Percentiles rank a stretch among this genome's conserved stretches.
Conservation (phyloP, 1,140 invertebrate genomes). For the Ruditapes philippinarum region DNA sequence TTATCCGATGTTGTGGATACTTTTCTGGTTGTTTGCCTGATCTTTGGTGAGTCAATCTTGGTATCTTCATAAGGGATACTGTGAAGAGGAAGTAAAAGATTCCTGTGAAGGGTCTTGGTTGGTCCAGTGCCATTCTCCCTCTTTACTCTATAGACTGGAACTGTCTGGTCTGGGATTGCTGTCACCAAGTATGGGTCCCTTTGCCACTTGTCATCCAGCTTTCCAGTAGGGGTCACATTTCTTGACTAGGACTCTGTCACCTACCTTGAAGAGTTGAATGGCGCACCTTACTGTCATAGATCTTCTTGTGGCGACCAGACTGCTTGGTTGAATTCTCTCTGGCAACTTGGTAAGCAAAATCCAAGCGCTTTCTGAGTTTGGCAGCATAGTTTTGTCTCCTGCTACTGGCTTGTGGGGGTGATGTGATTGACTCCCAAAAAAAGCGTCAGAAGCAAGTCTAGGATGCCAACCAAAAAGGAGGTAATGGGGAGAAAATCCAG, state of each 20-base stretch:
- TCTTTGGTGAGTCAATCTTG: background rate
- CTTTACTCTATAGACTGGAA: conserved; percentile 22
- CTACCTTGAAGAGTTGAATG: background rate
- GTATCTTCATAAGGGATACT: background rate
- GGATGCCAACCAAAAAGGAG: conserved; percentile 48
- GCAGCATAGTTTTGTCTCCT: conserved; percentile 25
- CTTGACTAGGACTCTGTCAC: conserved; percentile 39
- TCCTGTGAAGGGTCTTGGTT: conserved; percentile 11
- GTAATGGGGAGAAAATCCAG: conserved; percentile 24
- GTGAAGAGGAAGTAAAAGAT: background rate
- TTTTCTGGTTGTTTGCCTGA: background rate
- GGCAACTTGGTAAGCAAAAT: background rate
- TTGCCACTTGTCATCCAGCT: conserved; percentile 49
- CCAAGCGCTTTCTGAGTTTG: background rate
- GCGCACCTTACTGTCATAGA: conserved; percentile 11
- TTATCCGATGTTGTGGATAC: background rate
- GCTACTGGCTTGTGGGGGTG: too few relatives aligned
- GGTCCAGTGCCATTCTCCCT: conserved; percentile 16
- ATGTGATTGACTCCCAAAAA: background rate
- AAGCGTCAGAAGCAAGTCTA: conserved; percentile 24
- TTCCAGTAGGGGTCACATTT: background rate
- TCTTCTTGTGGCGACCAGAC: background rate
- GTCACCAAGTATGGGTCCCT: background rate
- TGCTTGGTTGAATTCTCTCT: background rate
- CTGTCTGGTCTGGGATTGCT: background rate